These are phyloP conservation scores for Intellagama lesueurii DNA, from an alignment of 2,797 vertebrate species.

Conservation along the genomic window DNA sequence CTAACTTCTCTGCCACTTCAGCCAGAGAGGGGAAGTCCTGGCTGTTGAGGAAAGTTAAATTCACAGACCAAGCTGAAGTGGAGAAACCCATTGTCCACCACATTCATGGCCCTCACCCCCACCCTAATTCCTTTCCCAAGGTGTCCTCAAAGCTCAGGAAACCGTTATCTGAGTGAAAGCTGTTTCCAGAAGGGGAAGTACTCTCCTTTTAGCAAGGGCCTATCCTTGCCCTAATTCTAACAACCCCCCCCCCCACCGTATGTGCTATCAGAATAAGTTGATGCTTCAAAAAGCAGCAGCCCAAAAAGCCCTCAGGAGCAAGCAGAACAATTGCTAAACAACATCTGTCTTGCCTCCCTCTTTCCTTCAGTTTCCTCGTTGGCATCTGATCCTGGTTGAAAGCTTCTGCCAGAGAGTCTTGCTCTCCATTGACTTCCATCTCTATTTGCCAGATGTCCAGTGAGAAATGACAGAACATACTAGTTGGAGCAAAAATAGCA, in stretches of 20 bases:
- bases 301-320: not conserved
- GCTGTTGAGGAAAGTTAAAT: not conserved
- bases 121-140: no score
- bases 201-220: not conserved
- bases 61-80: not conserved
- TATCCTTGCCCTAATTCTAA: not conserved
- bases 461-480: not conserved
- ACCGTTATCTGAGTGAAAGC: not conserved
- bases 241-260: not conserved
- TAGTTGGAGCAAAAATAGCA: not conserved
- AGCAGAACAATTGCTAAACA: not conserved
- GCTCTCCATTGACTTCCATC: not conserved
- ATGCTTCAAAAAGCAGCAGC: not conserved
- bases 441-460: not conserved
- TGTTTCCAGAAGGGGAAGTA: not conserved
- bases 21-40: not conserved
- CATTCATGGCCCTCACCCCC: no score
- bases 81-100: not conserved
- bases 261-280: no score
- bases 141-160: no score
- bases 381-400: not conserved
- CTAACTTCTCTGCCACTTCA: not conserved
- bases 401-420: not conserved
- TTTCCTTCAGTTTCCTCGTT: not conserved
- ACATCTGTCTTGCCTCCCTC: not conserved